These are phyloP conservation scores for Ceyx melanurus DNA, from an alignment of 2,113 vertebrate species.

Conservation along the genomic window DNA sequence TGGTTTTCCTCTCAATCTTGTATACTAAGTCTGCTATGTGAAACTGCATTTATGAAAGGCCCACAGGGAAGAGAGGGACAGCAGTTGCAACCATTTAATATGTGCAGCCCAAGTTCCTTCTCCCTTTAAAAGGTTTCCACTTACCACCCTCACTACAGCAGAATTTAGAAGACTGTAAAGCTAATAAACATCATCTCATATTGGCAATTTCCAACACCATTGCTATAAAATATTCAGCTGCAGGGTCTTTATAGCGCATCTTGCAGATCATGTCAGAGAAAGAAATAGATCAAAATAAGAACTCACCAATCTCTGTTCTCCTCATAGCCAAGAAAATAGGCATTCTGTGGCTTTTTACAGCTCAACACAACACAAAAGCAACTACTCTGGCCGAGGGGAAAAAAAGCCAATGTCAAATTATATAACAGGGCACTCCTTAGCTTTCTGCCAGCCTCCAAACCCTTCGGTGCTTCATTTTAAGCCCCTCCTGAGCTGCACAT, in stretches of 20 bases:
- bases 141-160: not conserved
- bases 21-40: not conserved
- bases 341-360: not conserved
- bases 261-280: not conserved
- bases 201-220: not conserved
- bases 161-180: not conserved
- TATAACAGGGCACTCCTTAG: not conserved
- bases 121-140: not conserved
- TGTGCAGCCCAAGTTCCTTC: not conserved
- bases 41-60: not conserved
- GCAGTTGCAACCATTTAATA: not conserved
- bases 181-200: not conserved
- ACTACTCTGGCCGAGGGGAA: accelerated
- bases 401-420: not conserved
- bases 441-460: not conserved
- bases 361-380: not conserved
- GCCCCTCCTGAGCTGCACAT: not conserved
- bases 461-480: not conserved
- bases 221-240: not conserved
- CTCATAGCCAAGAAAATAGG: not conserved
- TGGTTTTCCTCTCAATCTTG: not conserved
- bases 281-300: not conserved
- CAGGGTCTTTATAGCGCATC: not conserved
- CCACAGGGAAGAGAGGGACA: not conserved
- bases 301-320: not conserved